These are phyloP conservation scores for Drosophila persimilis DNA, from an alignment of 1,140 invertebrate genomes.

Conservation along the genomic window DNA sequence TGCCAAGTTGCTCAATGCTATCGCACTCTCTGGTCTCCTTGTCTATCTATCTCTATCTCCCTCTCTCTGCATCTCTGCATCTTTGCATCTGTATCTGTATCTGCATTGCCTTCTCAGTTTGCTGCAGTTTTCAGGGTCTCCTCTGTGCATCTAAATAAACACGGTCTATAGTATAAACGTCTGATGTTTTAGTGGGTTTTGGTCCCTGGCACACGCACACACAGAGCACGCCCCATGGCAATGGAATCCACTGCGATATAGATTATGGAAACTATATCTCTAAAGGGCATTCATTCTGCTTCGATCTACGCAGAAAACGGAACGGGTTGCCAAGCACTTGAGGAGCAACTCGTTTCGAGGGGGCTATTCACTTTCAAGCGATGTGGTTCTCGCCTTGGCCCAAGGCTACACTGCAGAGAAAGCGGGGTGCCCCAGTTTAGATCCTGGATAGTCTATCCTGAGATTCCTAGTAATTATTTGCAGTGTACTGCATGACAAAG, in stretches of 20 bases:
- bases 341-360: slow-evolving; percentile 11
- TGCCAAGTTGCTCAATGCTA: slow-evolving; percentile 65
- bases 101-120: slow-evolving; percentile 16
- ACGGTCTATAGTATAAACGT: slow-evolving; percentile 38
- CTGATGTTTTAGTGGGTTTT: slow-evolving; percentile 41
- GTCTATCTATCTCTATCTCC: slow-evolving; percentile 13
- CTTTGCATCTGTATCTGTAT: slow-evolving; percentile 9
- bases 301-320: slow-evolving; percentile 24
- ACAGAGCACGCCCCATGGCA: slow-evolving; percentile 19
- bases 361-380: slow-evolving; percentile 6
- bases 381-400: neutral
- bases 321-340: slow-evolving; percentile 25
- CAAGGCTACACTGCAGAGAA: slow-evolving; percentile 10
- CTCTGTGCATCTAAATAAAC: slow-evolving; percentile 71
- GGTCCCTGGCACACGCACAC: slow-evolving; percentile 5
- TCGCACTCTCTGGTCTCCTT: slow-evolving; percentile 35
- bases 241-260: slow-evolving; percentile 7
- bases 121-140: slow-evolving; percentile 62
- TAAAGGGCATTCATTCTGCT: slow-evolving; percentile 22
- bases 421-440: no score
- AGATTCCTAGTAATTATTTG: neutral
- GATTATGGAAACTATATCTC: slow-evolving; percentile 45
- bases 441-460: no score
- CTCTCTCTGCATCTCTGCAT: slow-evolving; percentile 1
- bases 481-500: neutral